Conservation (phyloP, 2,797 vertebrate species). For the Synanceia verrucosa region DNA sequence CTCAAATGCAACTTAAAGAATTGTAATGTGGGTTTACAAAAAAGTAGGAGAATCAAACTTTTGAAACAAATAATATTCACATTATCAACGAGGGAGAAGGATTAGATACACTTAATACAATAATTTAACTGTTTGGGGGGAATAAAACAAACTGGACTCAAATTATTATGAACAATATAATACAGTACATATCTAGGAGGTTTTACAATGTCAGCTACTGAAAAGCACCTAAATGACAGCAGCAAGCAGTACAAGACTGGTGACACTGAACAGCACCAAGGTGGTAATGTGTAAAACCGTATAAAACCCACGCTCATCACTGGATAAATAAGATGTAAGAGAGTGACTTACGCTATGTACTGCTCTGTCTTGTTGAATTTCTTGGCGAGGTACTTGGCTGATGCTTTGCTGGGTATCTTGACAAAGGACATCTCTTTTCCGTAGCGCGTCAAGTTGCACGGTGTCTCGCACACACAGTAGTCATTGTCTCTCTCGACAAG, state of each 20-base stretch:
- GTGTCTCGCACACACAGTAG: slow-evolving; percentile 94
- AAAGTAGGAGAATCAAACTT: neutral
- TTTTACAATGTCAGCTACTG: neutral
- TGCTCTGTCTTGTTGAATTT: slow-evolving; percentile 98
- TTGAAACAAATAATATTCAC: neutral
- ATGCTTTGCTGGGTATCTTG: slow-evolving; percentile 97
- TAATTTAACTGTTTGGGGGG: no score
- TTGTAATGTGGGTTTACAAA: neutral
- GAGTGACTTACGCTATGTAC: slow-evolving; percentile 89
- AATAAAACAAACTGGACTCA: no score
- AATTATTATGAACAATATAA: no score
- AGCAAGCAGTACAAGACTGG: neutral
- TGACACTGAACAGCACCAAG: neutral
- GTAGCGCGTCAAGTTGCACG: slow-evolving; percentile 93
- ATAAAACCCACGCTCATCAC: neutral
- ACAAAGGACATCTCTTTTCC: slow-evolving; percentile 97
- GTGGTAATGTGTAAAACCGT: neutral
- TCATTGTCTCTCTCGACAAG: slow-evolving; percentile 95
- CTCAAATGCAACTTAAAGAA: neutral
- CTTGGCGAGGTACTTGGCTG: slow-evolving; percentile 95
- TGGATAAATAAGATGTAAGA: neutral
- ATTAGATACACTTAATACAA: accelerated
- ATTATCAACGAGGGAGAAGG: neutral
- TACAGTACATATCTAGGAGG: no score
- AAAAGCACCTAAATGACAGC: neutral